phyloP scores from a whole-genome alignment of 2,797 vertebrate species.

The Darevskia nairensis region DNA sequence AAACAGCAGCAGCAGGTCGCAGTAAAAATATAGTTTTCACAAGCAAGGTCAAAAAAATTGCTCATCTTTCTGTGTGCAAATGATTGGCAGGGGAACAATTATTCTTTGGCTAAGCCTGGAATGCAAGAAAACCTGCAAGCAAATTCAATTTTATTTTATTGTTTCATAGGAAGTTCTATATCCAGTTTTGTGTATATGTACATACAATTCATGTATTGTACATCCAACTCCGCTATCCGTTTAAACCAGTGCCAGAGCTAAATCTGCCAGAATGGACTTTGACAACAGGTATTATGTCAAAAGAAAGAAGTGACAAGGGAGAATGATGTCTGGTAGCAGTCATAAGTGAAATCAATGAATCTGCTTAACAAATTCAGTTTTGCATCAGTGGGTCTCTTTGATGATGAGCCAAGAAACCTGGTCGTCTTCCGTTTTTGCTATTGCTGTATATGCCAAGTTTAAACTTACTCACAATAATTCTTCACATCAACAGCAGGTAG shows the following conservation, averaged over 20 bases:
- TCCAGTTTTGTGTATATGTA: slow-evolving; percentile 51
- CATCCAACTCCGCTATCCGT: neutral
- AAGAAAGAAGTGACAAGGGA: neutral
- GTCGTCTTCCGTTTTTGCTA: neutral
- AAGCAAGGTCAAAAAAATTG: slow-evolving; percentile 43
- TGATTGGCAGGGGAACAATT: slow-evolving; percentile 23
- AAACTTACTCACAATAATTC: neutral
- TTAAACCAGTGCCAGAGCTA: slow-evolving; percentile 14
- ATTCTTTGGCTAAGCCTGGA: slow-evolving; percentile 41
- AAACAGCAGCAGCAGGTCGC: slow-evolving; percentile 35
- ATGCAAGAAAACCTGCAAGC: slow-evolving; percentile 27
- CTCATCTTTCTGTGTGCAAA: slow-evolving; percentile 37
- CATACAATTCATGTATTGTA: neutral
- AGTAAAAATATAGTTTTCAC: slow-evolving; percentile 28
- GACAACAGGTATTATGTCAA: neutral
- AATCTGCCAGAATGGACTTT: slow-evolving; percentile 24
- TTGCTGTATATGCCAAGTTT: neutral
- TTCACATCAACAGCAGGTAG: neutral
- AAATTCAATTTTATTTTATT: slow-evolving; percentile 41
- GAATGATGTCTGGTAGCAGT: neutral
- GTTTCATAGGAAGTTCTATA: slow-evolving; percentile 41
- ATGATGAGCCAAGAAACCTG: neutral
- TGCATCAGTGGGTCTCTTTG: neutral
- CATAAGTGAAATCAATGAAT: neutral
- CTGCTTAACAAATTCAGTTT: neutral